Evolutionary conservation across 2,797 vertebrate species (phyloP).

Genomic region (Danio tinwini): DNA sequence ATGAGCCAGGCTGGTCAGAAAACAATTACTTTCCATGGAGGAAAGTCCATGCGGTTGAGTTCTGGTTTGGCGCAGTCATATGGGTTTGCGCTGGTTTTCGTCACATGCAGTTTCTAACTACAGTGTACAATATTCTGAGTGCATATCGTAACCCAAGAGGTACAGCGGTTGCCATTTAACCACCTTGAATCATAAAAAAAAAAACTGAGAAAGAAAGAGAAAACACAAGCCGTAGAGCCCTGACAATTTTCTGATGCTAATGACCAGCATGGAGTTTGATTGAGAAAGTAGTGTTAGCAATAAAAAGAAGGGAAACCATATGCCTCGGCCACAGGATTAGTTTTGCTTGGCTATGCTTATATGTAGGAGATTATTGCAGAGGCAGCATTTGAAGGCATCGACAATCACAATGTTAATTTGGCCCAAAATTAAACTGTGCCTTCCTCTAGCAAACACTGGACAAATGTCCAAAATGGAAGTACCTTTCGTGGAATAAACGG

Average conservation of each 20-base stretch:
- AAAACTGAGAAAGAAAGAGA: slow-evolving; percentile 17
- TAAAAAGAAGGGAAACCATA: slow-evolving; percentile 15
- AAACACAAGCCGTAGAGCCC: slow-evolving; percentile 23
- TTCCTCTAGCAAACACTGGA: not conserved
- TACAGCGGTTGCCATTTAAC: slow-evolving; percentile 51
- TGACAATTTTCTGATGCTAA: slow-evolving; percentile 31
- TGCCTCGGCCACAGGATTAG: slow-evolving; percentile 6
- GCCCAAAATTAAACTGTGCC: not conserved
- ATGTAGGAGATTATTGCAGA: slow-evolving; percentile 2
- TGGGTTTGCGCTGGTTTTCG: slow-evolving; percentile 68
- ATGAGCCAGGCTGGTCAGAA: slow-evolving; percentile 43
- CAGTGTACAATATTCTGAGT: slow-evolving; percentile 55
- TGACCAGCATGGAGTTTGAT: slow-evolving; percentile 37
- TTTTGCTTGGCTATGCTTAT: slow-evolving; percentile 7
- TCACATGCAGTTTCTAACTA: slow-evolving; percentile 66
- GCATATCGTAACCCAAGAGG: slow-evolving; percentile 63
- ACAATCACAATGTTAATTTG: not conserved
- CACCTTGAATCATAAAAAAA: slow-evolving; percentile 18
- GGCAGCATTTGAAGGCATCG: slow-evolving; percentile 20
- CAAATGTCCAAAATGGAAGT: not conserved
- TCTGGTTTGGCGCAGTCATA: slow-evolving; percentile 62
- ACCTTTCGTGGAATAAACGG: too few relatives aligned
- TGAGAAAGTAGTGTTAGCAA: slow-evolving; percentile 44
- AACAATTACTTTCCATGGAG: slow-evolving; percentile 45
- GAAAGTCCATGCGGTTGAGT: slow-evolving; percentile 67